Base-by-base conservation (phyloP, 1,140 invertebrate species). In the Neotoxoptera formosana region DNA sequence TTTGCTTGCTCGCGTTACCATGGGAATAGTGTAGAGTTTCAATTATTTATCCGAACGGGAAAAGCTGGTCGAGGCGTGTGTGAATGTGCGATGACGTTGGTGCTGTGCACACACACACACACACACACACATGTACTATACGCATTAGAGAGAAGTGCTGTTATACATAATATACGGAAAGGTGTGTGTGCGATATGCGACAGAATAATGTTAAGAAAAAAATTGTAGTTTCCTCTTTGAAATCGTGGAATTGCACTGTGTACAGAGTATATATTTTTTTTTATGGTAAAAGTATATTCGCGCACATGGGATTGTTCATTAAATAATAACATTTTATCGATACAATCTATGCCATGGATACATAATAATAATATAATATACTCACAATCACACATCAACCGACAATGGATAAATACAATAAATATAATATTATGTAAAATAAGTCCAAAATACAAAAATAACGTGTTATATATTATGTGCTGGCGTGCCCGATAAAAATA, bases 11-110 rank as follows among this genome's bases (percentile, higher is more conserved):
- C 25, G 30, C 86, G 86, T 88, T 88, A 88, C 86, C 86, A 88
- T 48, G 86, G 86, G 45, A 88, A 88, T 88, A 87, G 36, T 25
- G 86, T 51, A n/a, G 86, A 88, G 47, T 88, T 88, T 88, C 86
- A 88, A 88, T 88, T 88, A 88, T 88, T 88, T 88, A 88, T 88
- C 47, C 86, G 86, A 88, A 88, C 48, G 86, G 86, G 30, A 88
- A 88, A 88, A 88, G 47, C 47, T n/a, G 20, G 86, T 88, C 30
- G 83, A 4, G 41, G 45, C 7, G 84, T 87, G 30, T 87, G 45
- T 48, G 45, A 47, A n/a, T 41, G 23, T 48, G 45, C 20, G 45
- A 88, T 21, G 47, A 88, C 41, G 45, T 9, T 25, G 41, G 30
- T 30, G 60, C 60, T 14, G 4, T 23, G 2, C 25, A 9, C 14